Base-by-base conservation (phyloP, 2,888 invertebrate genomes). In the Tachina grossa region DNA sequence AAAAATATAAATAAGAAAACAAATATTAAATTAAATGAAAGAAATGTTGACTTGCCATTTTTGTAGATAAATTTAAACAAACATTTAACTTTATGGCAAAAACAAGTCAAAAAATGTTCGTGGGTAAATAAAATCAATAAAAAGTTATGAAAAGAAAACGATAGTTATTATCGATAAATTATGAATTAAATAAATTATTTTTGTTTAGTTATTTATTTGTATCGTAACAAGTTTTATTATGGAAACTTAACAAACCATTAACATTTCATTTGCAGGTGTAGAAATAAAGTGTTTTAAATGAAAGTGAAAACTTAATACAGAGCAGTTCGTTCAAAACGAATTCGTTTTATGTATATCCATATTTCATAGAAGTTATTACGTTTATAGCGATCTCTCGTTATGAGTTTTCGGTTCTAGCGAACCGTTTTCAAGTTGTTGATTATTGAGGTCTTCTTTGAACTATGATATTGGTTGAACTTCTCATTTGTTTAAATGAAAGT, bases 11-110 rank as follows among this genome's bases (percentile, higher is more conserved):
- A 2, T 51, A 43, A 39, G 8, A 9, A 19, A 16, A 45, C n/a
- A 51, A 19, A 71, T 22, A 51, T 39, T 61, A 66, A 66, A 49
- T 66, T n/a, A 66, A 66, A 51, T 66, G 8, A 59, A 82, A 79
- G 31, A 83, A 75, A 49, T 75, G 43, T 75, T 66, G 47, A 71
- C 47, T 49, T 71, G 45, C 68, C 59, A 74, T 69, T 78, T 78
- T 19, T 41, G 49, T 79, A 59, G 47, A 79, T 65, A 63, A 78
- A 55, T n/a, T 14, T 13, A 53, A 45, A 55, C n/a, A 72, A 39
- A 68, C 41, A 61, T 53, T 75, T 78, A 45, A 57, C 19, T 61
- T 65, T 69, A 57, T 47, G 55, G 59, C 31, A 57, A 71, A 69
- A 69, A 72, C 71, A 47, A 55, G 55, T 16, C 14, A 39, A 45